Evolutionary conservation across 2,888 invertebrate genomes (phyloP), one percentile per base, ranked within the genome.

Genomic region (Clostera curtula): DNA sequence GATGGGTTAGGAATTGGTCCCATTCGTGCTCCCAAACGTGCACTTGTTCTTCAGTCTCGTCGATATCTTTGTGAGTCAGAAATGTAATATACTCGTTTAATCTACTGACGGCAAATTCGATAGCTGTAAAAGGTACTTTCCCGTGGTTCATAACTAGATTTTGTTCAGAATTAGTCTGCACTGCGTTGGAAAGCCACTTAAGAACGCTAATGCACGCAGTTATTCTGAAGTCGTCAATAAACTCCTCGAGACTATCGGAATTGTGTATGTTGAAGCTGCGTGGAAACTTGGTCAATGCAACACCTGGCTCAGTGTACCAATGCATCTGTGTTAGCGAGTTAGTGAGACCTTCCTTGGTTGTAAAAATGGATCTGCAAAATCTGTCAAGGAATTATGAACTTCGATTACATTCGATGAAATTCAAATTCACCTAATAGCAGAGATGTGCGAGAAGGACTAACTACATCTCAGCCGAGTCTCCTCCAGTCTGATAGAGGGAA

Each of bases 301-400:
- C 88, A 5, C 92, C 93, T 5, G 91, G 90, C 48, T 95, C 93
- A 24, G 90, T 91, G 61, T 90, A 91, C 93, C 95, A 95, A 60
- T 95, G 91, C 77, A 93, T 90, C 61, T 95, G 93, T 25, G 90
- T 90, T 18, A 95, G 71, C 33, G 91, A 89, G 11, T 88, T 82
- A 41, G 93, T 93, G 15, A 95, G 70, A 2, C 95, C 95, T 67
- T 96, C 96, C 86, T 97, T 97, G 0, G 96, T 95, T 1, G 97
- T 96, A 61, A 97, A 97, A 26, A 92, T 87, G 1, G 95, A 94
- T 51, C 93, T 88, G 45, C 91, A 91, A 69, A 93, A 96, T 53
- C 96, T 90, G 67, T 90, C 90, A 28, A 43, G n/a, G n/a, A n/a
- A n/a, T n/a, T n/a, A n/a, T n/a, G n/a, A n/a, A n/a, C n/a, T n/a